Evolutionary conservation across 2,797 vertebrate species (phyloP).

Genomic region (Distichodus sexfasciatus): DNA sequence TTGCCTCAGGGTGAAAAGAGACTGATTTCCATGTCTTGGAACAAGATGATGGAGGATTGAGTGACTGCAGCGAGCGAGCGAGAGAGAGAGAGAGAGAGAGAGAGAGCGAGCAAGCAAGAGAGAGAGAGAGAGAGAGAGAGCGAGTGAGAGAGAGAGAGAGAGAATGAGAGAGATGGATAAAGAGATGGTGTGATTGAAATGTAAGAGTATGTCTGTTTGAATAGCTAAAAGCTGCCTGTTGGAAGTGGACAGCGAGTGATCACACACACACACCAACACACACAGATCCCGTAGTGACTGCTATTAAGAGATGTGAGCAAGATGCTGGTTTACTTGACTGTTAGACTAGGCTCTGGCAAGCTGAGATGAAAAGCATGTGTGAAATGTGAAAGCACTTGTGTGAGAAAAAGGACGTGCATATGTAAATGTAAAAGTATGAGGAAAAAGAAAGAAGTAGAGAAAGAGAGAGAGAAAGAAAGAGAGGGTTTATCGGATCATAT

Average conservation of each 20-base stretch:
- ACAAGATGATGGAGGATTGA: conserved; percentile 54
- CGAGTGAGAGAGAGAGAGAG: background rate
- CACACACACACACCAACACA: conserved; percentile 8
- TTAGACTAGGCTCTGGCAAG: conserved; percentile 13
- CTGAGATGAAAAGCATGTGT: conserved; percentile 27
- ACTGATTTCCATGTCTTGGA: conserved; percentile 60
- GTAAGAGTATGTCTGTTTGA: conserved; percentile 59
- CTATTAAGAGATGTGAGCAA: conserved; percentile 18
- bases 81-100: conserved; percentile 7
- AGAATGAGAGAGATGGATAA: conserved; percentile 42
- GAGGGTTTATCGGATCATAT: conserved; percentile 65
- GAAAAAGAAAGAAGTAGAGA: no score
- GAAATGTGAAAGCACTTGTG: background rate
- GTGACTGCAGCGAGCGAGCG: background rate
- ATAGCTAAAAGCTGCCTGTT: conserved; percentile 24
- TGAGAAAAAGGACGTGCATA: conserved; percentile 11
- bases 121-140: conserved; percentile 12
- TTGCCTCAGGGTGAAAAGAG: conserved; percentile 62
- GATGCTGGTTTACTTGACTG: conserved; percentile 10
- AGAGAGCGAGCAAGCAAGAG: background rate
- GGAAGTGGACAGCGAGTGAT: background rate
- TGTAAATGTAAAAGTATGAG: no score
- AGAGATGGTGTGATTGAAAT: conserved; percentile 53
- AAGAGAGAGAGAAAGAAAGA: conserved; percentile 49
- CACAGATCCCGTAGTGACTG: conserved; percentile 4